Evolutionary conservation across 2,888 invertebrate genomes (phyloP), one percentile per base, ranked within the genome.

Genomic region (Spisula solida): DNA sequence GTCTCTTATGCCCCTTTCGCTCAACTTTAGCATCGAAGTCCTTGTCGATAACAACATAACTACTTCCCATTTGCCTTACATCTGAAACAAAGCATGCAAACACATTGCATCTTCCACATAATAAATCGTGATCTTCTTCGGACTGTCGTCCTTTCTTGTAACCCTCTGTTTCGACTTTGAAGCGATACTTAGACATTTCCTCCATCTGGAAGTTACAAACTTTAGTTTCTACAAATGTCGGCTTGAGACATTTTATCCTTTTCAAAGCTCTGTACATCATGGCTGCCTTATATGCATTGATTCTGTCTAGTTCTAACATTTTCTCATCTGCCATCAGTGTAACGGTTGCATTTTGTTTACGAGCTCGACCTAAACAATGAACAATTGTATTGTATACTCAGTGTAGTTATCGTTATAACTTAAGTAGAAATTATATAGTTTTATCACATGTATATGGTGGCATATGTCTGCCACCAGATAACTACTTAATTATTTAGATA

Each of bases 341-440:
- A 41, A 66, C 66, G 1, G 81, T 85, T 20, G 89, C 90, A 20
- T 89, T 87, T 48, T 84, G 82, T 70, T 88, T 88, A 25, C 93
- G 86, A 34, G 88, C 90, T 48, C 93, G 91, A 60, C 93, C 93
- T 93, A n/a, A 80, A n/a, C 85, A 80, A 78, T 41, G 20, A 56
- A 31, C 5, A 8, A 70, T 18, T 2, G 60, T n/a, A n/a, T 51
- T 5, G 2, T 41, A 8, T 41, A 5, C 2, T 41, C 41, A n/a
- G n/a, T 41, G 41, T 41, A n/a, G 41, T 41, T 41, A 8, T 41
- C 41, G 2, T 41, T 41, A 41, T 41, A 8, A 5, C 8, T 41
- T 41, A 41, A n/a, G n/a, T n/a, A n/a, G n/a, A n/a, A n/a, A n/a
- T n/a, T n/a, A n/a, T n/a, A n/a, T n/a, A n/a, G n/a, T n/a, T n/a